Conservation (phyloP, 2,113 vertebrate genomes). For the Hemiprocne comata region DNA sequence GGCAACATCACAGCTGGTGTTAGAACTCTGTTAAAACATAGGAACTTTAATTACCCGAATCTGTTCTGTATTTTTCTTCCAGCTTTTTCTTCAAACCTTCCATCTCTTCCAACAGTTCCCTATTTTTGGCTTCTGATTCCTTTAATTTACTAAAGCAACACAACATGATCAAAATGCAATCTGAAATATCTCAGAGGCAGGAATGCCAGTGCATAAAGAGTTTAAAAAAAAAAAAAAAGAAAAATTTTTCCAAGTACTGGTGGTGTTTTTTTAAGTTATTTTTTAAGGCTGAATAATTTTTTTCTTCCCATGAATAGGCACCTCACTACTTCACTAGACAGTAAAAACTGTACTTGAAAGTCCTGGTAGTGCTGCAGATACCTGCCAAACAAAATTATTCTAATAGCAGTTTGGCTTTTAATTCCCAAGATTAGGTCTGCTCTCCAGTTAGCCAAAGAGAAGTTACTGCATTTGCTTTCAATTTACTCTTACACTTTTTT, state of each 20-base stretch:
- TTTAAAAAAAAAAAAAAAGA: no score
- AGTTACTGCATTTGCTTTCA: background rate
- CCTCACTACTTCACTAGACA: background rate
- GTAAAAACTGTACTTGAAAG: background rate
- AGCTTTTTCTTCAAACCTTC: constrained; percentile 90
- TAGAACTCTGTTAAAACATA: background rate
- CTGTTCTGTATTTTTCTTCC: constrained; percentile 87
- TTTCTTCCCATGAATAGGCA: background rate
- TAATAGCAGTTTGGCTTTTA: background rate
- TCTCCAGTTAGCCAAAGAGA: background rate
- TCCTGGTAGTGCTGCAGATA: background rate
- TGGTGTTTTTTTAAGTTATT: background rate
- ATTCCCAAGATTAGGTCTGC: background rate
- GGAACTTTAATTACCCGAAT: constrained; percentile 79
- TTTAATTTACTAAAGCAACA: constrained; percentile 86
- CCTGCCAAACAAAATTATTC: background rate
- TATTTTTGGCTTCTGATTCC: constrained; percentile 85
- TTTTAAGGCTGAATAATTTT: no score
- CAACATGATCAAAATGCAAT: background rate
- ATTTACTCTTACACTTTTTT: background rate
- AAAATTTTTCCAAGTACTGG: no score
- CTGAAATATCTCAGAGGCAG: background rate
- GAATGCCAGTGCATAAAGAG: background rate
- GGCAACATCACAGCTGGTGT: background rate
- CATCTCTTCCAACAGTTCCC: constrained; percentile 86